phyloP scores from a whole-genome alignment of 2,797 vertebrate species.

The Spea hammondii region DNA sequence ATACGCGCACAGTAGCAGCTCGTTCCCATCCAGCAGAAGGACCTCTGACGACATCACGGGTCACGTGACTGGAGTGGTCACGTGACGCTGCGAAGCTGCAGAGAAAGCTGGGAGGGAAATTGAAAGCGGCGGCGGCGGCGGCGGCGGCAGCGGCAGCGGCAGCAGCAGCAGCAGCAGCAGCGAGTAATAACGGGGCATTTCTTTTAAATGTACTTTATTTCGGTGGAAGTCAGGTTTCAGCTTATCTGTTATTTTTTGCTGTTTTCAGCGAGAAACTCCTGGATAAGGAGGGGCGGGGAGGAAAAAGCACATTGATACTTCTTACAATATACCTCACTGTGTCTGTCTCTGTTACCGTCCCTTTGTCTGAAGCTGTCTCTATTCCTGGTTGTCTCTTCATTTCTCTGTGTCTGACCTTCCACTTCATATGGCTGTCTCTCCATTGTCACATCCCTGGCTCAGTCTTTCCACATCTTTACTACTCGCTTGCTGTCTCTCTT shows the following conservation, averaged over 20 bases:
- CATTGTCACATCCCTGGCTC: not conserved
- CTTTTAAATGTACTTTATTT: not conserved
- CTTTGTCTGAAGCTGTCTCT: too few species aligned
- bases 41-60: not conserved
- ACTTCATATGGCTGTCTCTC: not conserved
- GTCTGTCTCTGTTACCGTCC: too few species aligned
- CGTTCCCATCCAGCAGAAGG: too few species aligned
- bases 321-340: too few species aligned
- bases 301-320: too few species aligned
- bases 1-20: slow-evolving; percentile 47
- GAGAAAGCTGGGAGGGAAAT: slow-evolving; percentile 42
- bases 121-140: slow-evolving; percentile 6
- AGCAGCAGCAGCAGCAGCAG: too few species aligned
- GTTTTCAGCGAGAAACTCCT: too few species aligned
- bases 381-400: too few species aligned
- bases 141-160: slow-evolving; percentile 15
- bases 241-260: too few species aligned
- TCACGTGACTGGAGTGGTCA: slow-evolving; percentile 63
- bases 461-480: too few species aligned
- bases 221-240: not conserved
- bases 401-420: not conserved
- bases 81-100: slow-evolving; percentile 66
- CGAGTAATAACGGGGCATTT: too few species aligned
- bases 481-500: not conserved
- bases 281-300: too few species aligned